Evolutionary conservation across 1,140 invertebrate genomes (phyloP), one percentile per base, ranked within the genome.

Genomic region (Anoplolepis gracilipes): DNA sequence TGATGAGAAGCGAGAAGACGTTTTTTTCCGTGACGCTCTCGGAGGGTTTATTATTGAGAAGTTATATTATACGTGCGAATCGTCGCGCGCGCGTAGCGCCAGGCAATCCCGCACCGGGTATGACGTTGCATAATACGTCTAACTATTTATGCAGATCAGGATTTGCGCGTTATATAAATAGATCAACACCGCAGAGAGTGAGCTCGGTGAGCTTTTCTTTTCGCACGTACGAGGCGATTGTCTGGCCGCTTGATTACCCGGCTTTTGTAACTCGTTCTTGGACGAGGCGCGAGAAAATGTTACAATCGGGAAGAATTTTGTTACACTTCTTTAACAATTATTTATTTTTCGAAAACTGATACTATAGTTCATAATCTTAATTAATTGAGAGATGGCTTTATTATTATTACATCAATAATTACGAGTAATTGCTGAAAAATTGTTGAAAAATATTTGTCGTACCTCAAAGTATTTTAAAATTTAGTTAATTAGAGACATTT

Each of bases 111-210:
- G 55, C 28, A 36, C 30, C 36, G n/a, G 36, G 19, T 84, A 33
- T 49, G 79, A 84, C 59, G 33, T 90, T 90, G 69, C 88, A 77
- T 90, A 90, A 90, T 76, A 64, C 61, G 67, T n/a, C 42, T 39
- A 42, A 57, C 85, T 90, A 89, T 90, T 90, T 90, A 77, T 84
- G 79, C 70, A 53, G 81, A 89, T 87, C 84, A 55, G 79, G 67
- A 85, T 79, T 85, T 85, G 39, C 76, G 77, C 39, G 64, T 89
- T 89, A 81, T 62, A 87, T 89, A 89, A 90, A 90, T 90, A 90
- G 87, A 81, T 55, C 28, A 25, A 22, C 49, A 13, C 30, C 57
- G 30, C 7, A 46, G 46, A 25, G 46, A 25, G 36, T 49, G 33
- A 4, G 16, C 42, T 62, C 62, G 36, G 25, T 33, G n/a, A n/a